Evolutionary conservation across 2,797 vertebrate genomes (phyloP).

Genomic region (Tadarida brasiliensis): DNA sequence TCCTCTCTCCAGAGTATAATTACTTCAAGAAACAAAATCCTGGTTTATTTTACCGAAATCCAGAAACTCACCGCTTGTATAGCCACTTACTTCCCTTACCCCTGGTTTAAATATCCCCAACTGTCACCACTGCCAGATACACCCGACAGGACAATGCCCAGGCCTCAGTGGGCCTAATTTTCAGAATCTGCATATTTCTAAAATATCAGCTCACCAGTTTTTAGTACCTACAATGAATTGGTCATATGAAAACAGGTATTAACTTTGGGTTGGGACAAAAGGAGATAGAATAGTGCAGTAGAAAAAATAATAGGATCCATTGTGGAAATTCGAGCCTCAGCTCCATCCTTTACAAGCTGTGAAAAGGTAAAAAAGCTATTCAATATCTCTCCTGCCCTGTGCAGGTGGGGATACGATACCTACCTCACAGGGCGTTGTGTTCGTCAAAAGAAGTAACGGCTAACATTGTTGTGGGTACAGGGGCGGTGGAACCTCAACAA

Average conservation of each 20-base stretch:
- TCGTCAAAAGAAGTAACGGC: neutral
- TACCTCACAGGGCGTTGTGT: neutral
- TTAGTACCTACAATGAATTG: neutral
- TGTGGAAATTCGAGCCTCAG: neutral
- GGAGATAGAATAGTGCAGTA: neutral
- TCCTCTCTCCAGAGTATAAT: slow-evolving; percentile 89
- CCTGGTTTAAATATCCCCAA: slow-evolving; percentile 84
- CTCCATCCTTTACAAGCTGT: neutral
- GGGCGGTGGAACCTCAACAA: neutral
- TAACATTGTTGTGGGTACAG: neutral
- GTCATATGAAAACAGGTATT: neutral
- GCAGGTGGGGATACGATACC: neutral
- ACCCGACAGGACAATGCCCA: slow-evolving; percentile 70
- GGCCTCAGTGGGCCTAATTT: slow-evolving; percentile 48
- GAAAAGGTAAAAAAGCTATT: neutral
- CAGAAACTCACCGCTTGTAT: slow-evolving; percentile 86
- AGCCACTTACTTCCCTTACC: slow-evolving; percentile 84
- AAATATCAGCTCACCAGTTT: neutral
- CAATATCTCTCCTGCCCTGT: neutral
- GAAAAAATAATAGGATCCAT: slow-evolving; percentile 14
- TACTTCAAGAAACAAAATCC: slow-evolving; percentile 89
- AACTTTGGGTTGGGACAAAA: neutral
- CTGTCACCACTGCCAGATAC: slow-evolving; percentile 81
- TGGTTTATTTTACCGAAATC: slow-evolving; percentile 90
- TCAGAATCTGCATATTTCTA: slow-evolving; percentile 27